These are phyloP conservation scores for Ceratina calcarata DNA, from an alignment of 1,140 invertebrate species.

Conservation along the genomic window DNA sequence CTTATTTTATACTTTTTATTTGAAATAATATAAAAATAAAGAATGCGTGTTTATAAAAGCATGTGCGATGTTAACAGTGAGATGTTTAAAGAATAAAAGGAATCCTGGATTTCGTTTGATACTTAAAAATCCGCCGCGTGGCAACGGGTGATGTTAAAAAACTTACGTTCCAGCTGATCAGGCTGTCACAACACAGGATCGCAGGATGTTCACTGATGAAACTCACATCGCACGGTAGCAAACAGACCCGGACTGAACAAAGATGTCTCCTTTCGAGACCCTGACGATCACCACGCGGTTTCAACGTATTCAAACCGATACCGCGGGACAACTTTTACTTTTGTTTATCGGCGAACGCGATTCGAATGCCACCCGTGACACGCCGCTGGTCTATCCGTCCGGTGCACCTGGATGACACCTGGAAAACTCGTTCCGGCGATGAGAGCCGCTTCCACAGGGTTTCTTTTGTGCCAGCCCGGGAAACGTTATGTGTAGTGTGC, in stretches of 20 bases:
- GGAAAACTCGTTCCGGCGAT: constrained; percentile 33
- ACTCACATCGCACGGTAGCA: constrained; percentile 26
- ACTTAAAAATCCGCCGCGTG: no score
- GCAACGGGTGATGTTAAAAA: no score
- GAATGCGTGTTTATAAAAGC: no score
- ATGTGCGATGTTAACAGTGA: no score
- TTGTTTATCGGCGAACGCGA: constrained; percentile 1
- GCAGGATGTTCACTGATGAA: neutral
- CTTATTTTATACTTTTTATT: no score
- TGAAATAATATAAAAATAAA: no score
- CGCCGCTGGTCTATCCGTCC: neutral
- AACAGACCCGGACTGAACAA: constrained; percentile 16
- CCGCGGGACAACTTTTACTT: constrained; percentile 27
- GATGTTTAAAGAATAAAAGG: no score
- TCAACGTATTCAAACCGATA: constrained; percentile 11
- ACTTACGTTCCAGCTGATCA: constrained; percentile 30
- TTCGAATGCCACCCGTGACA: neutral
- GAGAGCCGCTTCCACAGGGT: constrained; percentile 3
- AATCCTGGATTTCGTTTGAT: neutral
- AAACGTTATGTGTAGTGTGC: constrained; percentile 35
- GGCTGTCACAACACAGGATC: neutral
- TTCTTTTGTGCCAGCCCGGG: constrained; percentile 7
- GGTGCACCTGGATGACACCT: constrained; percentile 47
- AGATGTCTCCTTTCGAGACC: constrained; percentile 15
- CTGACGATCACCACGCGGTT: neutral